A percentile compares a stretch with the other conserved stretches of the same genome.
These are phyloP conservation scores for Protonibea diacanthus DNA, from an alignment of 2,797 vertebrate genomes.

Conservation along the genomic window DNA sequence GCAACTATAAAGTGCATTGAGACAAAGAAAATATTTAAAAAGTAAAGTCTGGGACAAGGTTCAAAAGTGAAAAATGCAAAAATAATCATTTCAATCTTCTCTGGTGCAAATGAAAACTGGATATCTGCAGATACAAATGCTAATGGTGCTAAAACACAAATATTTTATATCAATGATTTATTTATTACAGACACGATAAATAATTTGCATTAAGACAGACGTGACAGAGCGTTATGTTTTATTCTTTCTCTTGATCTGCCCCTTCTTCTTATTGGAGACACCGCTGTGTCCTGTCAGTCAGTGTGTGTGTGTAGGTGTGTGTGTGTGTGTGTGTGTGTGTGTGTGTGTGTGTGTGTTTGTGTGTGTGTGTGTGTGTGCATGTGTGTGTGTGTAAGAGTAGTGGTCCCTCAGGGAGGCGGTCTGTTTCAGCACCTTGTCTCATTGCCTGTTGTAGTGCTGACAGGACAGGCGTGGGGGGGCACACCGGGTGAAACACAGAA, in stretches of 20 bases:
- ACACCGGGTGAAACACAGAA: slow-evolving; percentile 38
- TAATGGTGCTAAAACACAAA: not conserved
- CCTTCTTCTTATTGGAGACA: not conserved
- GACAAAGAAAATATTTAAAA: not conserved
- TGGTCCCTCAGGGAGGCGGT: slow-evolving; percentile 69
- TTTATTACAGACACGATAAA: not conserved
- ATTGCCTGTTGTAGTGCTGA: slow-evolving; percentile 80
- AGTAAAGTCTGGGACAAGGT: not conserved
- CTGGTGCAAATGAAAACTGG: not conserved
- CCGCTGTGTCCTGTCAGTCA: slow-evolving; percentile 2
- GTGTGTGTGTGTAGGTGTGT: not conserved
- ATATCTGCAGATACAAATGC: not conserved
- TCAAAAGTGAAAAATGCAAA: not conserved
- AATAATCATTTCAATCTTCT: not conserved
- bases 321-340: slow-evolving; percentile 8
- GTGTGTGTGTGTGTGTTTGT: slow-evolving; percentile 3
- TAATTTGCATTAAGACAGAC: not conserved
- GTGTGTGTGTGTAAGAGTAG: not conserved
- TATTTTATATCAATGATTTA: too few species aligned
- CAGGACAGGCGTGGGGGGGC: slow-evolving; percentile 67
- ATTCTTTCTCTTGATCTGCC: not conserved
- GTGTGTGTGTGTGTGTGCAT: not conserved
- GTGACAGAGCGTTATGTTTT: not conserved
- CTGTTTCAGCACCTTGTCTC: slow-evolving; percentile 85
- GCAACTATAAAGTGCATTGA: not conserved